Percentiles rank a stretch among this genome's conserved stretches.
phyloP scores from a whole-genome alignment of 1,140 invertebrate species.

The Monochamus saltuarius region DNA sequence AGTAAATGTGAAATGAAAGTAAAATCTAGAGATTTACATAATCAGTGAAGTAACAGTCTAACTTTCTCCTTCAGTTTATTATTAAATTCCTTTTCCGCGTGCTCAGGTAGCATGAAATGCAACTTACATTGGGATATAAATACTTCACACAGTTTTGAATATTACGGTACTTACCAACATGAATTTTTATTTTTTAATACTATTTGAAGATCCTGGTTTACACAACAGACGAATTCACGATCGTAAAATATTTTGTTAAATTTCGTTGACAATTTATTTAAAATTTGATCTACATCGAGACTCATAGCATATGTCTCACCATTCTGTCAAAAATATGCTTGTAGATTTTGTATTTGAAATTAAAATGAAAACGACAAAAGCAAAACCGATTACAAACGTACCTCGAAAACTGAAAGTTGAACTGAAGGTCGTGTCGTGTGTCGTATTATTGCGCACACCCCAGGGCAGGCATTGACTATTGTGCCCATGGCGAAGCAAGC shows the following conservation, averaged over 20 bases:
- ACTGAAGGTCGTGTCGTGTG: no score
- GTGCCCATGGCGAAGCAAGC: no score
- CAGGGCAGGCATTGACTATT: no score
- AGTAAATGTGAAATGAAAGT: constrained; percentile 46
- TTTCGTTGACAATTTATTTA: constrained; percentile 39
- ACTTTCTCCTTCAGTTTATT: constrained; percentile 41
- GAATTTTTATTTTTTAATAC: constrained; percentile 34
- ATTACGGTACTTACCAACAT: constrained; percentile 36
- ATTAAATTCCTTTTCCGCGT: constrained; percentile 37
- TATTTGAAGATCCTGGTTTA: constrained; percentile 37
- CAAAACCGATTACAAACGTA: no score
- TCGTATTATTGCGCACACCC: no score
- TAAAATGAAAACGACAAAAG: no score
- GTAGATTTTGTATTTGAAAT: no score
- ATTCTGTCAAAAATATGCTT: no score
- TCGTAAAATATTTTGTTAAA: constrained; percentile 44
- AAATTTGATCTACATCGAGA: constrained; percentile 37
- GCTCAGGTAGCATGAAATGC: constrained; percentile 10
- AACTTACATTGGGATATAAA: constrained; percentile 7
- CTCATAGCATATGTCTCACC: constrained; percentile 30
- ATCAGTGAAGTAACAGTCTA: constrained; percentile 36
- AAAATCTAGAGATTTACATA: constrained; percentile 45
- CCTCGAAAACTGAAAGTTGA: no score
- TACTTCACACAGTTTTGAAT: constrained; percentile 8
- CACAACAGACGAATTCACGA: constrained; percentile 42